Percentiles rank a stretch among this genome's conserved stretches.
These are phyloP conservation scores for Saccostrea echinata DNA, from an alignment of 1,140 invertebrate species.

Conservation along the genomic window DNA sequence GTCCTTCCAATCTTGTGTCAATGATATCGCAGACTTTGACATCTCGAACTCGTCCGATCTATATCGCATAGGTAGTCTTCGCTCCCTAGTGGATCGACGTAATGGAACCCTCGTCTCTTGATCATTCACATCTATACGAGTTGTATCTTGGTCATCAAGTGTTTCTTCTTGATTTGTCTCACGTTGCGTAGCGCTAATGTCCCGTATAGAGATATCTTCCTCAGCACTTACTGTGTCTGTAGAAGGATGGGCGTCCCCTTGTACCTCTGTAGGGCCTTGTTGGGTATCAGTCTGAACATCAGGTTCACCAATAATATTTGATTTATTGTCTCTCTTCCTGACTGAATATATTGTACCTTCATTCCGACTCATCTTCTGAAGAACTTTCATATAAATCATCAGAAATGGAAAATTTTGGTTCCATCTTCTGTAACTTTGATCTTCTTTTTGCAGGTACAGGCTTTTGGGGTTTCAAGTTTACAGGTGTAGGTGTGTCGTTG, in stretches of 20 bases:
- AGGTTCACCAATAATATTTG: conserved; percentile 37
- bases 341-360: background rate
- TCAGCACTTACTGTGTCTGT: background rate
- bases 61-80: conserved; percentile 25
- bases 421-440: background rate
- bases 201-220: conserved; percentile 12
- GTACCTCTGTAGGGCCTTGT: conserved; percentile 6
- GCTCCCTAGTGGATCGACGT: conserved; percentile 28
- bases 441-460: too few species aligned
- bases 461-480: background rate
- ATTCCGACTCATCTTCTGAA: conserved; percentile 42
- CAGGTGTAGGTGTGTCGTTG: conserved; percentile 27
- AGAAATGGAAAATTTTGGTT: background rate
- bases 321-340: conserved; percentile 33
- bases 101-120: conserved; percentile 9
- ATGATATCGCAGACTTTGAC: conserved; percentile 16
- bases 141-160: background rate
- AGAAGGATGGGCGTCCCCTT: conserved; percentile 45
- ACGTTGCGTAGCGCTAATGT: conserved; percentile 12
- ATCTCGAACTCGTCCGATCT: conserved; percentile 33
- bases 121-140: background rate
- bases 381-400: background rate
- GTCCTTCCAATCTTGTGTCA: conserved; percentile 24
- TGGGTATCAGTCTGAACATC: conserved; percentile 34
- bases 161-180: conserved; percentile 36